These are phyloP conservation scores for Yoshiicerus persimilis DNA, from an alignment of 1,140 invertebrate genomes.

Conservation along the genomic window DNA sequence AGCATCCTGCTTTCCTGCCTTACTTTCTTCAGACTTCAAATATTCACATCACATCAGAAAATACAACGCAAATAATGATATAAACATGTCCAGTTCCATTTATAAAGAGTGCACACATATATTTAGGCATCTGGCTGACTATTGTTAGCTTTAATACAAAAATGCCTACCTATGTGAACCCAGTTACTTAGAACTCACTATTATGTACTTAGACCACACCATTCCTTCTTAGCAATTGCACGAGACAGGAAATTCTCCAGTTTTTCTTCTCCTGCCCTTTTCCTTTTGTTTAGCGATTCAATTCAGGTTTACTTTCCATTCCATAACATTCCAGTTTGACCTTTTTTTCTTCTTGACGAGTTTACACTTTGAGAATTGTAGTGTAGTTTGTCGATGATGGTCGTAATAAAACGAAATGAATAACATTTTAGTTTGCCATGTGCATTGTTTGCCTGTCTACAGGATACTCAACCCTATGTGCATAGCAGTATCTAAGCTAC, in stretches of 20 bases:
- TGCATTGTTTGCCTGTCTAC: background rate
- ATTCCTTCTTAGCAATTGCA: background rate
- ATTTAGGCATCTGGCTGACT: background rate
- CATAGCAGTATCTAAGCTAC: background rate
- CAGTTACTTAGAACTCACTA: too few relatives aligned
- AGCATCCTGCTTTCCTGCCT: background rate
- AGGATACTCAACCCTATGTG: background rate
- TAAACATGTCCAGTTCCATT: background rate
- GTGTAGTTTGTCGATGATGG: background rate
- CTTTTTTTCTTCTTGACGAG: background rate
- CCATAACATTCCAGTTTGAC: conserved; percentile 5
- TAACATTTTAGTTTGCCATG: background rate
- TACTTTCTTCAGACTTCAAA: background rate
- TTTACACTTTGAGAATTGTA: background rate
- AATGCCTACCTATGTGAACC: background rate
- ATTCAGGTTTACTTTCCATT: conserved; percentile 15
- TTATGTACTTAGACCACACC: background rate
- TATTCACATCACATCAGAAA: background rate
- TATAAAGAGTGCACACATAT: background rate
- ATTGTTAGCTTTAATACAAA: background rate
- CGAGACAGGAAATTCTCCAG: conserved; percentile 17
- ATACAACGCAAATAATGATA: too few relatives aligned
- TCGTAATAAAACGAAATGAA: background rate
- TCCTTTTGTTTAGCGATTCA: conserved; percentile 18
- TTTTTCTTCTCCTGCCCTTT: background rate